These are phyloP conservation scores for Cuculus canorus DNA, from an alignment of 2,797 vertebrate genomes.

Conservation along the genomic window DNA sequence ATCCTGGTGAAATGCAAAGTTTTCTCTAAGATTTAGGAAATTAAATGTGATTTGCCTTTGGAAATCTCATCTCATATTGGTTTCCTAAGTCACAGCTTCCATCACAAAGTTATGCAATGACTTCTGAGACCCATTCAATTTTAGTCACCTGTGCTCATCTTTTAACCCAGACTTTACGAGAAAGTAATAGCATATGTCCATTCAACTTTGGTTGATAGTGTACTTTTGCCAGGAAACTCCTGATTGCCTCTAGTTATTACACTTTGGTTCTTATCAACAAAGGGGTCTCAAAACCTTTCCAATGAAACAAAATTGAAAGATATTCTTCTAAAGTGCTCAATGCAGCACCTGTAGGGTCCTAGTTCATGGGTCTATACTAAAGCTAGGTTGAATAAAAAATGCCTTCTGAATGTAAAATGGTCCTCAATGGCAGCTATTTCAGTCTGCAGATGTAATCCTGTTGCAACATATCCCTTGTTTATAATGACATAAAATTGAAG, in stretches of 20 bases:
- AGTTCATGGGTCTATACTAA: not conserved
- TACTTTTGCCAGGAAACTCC: not conserved
- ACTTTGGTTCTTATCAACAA: not conserved
- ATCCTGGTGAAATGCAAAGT: not conserved
- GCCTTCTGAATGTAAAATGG: not conserved
- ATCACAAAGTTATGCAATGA: not conserved
- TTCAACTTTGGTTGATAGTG: not conserved
- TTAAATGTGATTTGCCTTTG: not conserved
- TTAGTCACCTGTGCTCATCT: not conserved
- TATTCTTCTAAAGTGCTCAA: not conserved
- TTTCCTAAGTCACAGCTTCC: not conserved
- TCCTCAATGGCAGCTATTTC: not conserved
- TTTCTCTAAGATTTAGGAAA: not conserved
- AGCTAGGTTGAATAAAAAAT: not conserved
- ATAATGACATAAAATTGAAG: not conserved
- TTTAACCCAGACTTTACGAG: not conserved
- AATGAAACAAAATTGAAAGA: not conserved
- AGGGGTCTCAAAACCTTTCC: not conserved
- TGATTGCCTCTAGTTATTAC: not conserved
- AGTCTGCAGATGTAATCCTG: not conserved
- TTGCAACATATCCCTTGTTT: not conserved
- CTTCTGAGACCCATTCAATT: not conserved
- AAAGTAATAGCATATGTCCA: not conserved
- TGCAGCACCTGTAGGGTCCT: not conserved
- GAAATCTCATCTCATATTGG: not conserved